Evolutionary conservation across 2,888 invertebrate species (phyloP).

Genomic region (Neoscelio sp.): DNA sequence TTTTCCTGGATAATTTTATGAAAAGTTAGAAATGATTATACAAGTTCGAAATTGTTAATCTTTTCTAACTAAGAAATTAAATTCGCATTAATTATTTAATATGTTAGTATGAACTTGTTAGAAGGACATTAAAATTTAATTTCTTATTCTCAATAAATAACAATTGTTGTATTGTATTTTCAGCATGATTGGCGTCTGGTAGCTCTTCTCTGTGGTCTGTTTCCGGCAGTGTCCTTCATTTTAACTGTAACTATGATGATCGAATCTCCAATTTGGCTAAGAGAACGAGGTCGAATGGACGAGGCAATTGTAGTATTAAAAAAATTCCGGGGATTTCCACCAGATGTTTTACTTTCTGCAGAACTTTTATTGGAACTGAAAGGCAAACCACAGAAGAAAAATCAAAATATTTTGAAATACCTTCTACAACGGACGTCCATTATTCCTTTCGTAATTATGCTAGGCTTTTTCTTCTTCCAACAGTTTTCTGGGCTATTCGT

Average conservation of each 20-base stretch:
- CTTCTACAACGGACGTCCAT: constrained; percentile 81
- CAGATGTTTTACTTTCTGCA: constrained; percentile 63
- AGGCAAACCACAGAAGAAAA: constrained; percentile 70
- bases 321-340: constrained; percentile 81
- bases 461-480: constrained; percentile 85
- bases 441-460: constrained; percentile 84
- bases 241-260: constrained; percentile 83
- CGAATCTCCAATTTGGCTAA: constrained; percentile 85
- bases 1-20: too few relatives aligned
- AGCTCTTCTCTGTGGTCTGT: constrained; percentile 81
- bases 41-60: too few relatives aligned
- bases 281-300: constrained; percentile 82
- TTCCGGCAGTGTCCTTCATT: constrained; percentile 82
- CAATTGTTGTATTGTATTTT: constrained; percentile 57
- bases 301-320: constrained; percentile 83
- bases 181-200: constrained; percentile 84
- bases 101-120: too few relatives aligned
- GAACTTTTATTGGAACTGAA: constrained; percentile 72
- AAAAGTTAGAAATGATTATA: too few relatives aligned
- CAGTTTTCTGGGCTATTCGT: constrained; percentile 85
- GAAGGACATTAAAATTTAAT: too few relatives aligned
- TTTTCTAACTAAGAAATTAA: too few relatives aligned
- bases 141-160: too few relatives aligned
- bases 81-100: too few relatives aligned
- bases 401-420: constrained; percentile 74